Conservation (phyloP, 2,113 vertebrate species). For the Pelecanus crispus region DNA sequence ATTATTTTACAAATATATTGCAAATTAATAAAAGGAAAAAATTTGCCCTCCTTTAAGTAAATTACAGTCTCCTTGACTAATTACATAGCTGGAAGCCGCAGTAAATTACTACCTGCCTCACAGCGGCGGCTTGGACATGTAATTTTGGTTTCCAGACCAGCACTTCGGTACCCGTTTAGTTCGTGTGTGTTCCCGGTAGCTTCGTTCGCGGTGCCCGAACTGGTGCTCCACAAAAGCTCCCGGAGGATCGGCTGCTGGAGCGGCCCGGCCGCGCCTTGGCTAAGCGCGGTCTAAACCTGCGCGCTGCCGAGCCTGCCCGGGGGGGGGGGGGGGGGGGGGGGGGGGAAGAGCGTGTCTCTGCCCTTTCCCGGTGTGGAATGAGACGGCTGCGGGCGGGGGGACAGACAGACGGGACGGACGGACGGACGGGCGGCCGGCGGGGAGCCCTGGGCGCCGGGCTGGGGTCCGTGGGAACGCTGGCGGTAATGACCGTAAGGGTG, state of each 20-base stretch:
- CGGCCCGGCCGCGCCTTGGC: too few species aligned
- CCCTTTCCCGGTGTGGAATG: background rate
- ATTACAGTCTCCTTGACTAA: background rate
- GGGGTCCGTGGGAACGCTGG: background rate
- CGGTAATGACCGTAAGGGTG: background rate
- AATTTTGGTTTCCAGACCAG: background rate
- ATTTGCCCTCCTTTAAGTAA: background rate
- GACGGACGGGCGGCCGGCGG: too few species aligned
- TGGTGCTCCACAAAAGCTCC: background rate
- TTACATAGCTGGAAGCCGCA: background rate
- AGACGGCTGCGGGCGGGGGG: background rate
- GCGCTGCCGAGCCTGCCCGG: too few species aligned
- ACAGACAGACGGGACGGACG: too few species aligned
- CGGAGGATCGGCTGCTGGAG: too few species aligned
- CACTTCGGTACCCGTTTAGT: background rate
- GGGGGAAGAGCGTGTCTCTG: background rate
- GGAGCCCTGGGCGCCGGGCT: background rate
- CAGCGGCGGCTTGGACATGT: background rate
- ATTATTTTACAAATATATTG: slow-evolving; percentile 52
- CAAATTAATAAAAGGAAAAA: slow-evolving; percentile 28
- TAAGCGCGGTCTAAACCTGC: background rate
- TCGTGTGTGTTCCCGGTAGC: background rate
- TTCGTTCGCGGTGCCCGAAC: background rate
- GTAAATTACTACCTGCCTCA: slow-evolving; percentile 23
- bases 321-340: too few species aligned